phyloP scores from a whole-genome alignment of 1,140 invertebrate genomes.

The Calliphora vicina region DNA sequence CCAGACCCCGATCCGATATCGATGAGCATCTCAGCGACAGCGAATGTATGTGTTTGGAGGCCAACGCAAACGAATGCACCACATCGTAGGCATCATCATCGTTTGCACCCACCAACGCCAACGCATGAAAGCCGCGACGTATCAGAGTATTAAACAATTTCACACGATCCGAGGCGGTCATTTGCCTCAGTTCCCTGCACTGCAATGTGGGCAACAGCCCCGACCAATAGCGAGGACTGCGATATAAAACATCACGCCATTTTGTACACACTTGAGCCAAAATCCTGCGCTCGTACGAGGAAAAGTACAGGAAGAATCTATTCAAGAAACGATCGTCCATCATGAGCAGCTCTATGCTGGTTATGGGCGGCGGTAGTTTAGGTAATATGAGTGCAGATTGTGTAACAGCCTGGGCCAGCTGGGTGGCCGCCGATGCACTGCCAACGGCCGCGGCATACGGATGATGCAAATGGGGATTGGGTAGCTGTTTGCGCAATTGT shows the following conservation, averaged over 20 bases:
- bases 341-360: conserved; percentile 79
- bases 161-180: conserved; percentile 72
- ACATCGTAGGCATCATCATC: conserved; percentile 91
- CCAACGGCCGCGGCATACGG: conserved; percentile 48
- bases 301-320: conserved; percentile 87
- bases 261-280: conserved; percentile 83
- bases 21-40: conserved; percentile 85
- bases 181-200: conserved; percentile 78
- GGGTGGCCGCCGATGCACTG: conserved; percentile 31
- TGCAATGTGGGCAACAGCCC: conserved; percentile 83
- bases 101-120: conserved; percentile 82
- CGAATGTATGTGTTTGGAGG: conserved; percentile 82
- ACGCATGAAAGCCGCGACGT: conserved; percentile 82
- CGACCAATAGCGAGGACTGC: conserved; percentile 83
- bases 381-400: conserved; percentile 55
- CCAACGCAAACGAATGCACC: conserved; percentile 82
- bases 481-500: conserved; percentile 58
- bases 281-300: conserved; percentile 76
- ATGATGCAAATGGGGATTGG: conserved; percentile 61
- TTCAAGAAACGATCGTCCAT: conserved; percentile 84
- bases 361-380: conserved; percentile 64
- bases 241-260: conserved; percentile 88
- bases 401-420: conserved; percentile 45
- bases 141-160: conserved; percentile 84
- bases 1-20: conserved; percentile 86